Evolutionary conservation across 2,888 invertebrate species (phyloP).

Genomic region (Desoria tigrina): DNA sequence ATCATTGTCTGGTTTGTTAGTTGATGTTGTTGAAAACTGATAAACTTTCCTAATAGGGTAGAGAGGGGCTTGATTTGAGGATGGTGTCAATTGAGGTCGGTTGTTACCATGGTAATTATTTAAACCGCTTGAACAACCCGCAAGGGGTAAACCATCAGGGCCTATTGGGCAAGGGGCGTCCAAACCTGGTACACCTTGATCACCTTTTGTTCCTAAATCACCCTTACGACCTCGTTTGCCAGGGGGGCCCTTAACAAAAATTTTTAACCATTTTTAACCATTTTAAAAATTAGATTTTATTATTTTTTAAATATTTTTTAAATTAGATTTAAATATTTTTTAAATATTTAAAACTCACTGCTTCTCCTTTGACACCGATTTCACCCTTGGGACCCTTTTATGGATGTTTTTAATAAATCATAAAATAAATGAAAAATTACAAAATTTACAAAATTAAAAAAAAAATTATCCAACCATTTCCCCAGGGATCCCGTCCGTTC

Average conservation of each 20-base stretch:
- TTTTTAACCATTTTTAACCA: too few relatives aligned
- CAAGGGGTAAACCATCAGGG: slow-evolving; percentile 90
- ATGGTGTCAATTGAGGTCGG: not conserved
- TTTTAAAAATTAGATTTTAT: too few relatives aligned
- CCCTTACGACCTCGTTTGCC: slow-evolving; percentile 89
- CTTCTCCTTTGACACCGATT: slow-evolving; percentile 81
- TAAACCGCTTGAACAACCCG: slow-evolving; percentile 56
- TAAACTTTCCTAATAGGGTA: too few relatives aligned
- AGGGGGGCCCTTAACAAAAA: slow-evolving; percentile 79
- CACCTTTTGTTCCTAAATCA: slow-evolving; percentile 88
- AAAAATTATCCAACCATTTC: slow-evolving; percentile 68
- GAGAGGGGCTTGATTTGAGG: too few relatives aligned
- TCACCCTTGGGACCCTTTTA: slow-evolving; percentile 70
- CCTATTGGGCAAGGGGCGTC: slow-evolving; percentile 99
- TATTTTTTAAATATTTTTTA: slow-evolving; percentile 6
- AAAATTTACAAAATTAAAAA: slow-evolving; percentile 27
- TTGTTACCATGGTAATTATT: not conserved
- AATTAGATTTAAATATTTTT: too few relatives aligned
- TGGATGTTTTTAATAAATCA: too few relatives aligned
- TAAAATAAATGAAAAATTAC: not conserved
- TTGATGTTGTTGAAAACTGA: not conserved
- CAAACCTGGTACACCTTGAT: slow-evolving; percentile 87
- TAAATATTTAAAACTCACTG: slow-evolving; percentile 58
- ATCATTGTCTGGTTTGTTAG: not conserved
- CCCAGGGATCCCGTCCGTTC: slow-evolving; percentile 90